phyloP scores from a whole-genome alignment of 2,113 vertebrate species.

The Motacilla tschutschensis region DNA sequence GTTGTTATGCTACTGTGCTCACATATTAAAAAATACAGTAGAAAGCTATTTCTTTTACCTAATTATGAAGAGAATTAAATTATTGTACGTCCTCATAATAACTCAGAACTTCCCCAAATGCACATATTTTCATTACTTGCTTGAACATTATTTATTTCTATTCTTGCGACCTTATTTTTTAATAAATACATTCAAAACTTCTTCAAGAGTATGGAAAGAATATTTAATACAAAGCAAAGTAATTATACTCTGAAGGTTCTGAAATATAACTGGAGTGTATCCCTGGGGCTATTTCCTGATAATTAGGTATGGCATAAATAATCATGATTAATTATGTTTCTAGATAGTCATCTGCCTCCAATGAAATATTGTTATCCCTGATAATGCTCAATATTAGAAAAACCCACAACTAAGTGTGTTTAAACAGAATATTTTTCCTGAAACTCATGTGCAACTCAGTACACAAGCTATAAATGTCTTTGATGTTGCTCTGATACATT shows the following conservation, averaged over 20 bases:
- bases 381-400: slow-evolving; percentile 36
- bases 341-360: slow-evolving; percentile 47
- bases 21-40: slow-evolving; percentile 18
- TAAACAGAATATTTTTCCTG: slow-evolving; percentile 45
- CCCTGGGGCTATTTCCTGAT: slow-evolving; percentile 38
- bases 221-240: slow-evolving; percentile 56
- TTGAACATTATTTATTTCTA: slow-evolving; percentile 20
- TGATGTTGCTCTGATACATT: slow-evolving; percentile 19
- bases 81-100: neutral
- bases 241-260: slow-evolving; percentile 63
- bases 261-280: slow-evolving; percentile 43
- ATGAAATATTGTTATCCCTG: slow-evolving; percentile 46
- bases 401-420: neutral
- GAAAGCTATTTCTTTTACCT: slow-evolving; percentile 19
- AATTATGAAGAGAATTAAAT: slow-evolving; percentile 32
- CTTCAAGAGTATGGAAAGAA: slow-evolving; percentile 31
- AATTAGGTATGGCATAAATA: slow-evolving; percentile 65
- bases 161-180: slow-evolving; percentile 19
- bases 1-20: neutral
- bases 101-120: slow-evolving; percentile 3
- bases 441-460: neutral
- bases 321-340: slow-evolving; percentile 57
- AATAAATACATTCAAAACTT: slow-evolving; percentile 24
- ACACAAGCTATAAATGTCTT: slow-evolving; percentile 15
- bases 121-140: slow-evolving; percentile 35